A percentile compares a stretch with the other conserved stretches of the same genome.
Conservation (phyloP, 2,888 invertebrate species). For the Colostygia pectinataria region DNA sequence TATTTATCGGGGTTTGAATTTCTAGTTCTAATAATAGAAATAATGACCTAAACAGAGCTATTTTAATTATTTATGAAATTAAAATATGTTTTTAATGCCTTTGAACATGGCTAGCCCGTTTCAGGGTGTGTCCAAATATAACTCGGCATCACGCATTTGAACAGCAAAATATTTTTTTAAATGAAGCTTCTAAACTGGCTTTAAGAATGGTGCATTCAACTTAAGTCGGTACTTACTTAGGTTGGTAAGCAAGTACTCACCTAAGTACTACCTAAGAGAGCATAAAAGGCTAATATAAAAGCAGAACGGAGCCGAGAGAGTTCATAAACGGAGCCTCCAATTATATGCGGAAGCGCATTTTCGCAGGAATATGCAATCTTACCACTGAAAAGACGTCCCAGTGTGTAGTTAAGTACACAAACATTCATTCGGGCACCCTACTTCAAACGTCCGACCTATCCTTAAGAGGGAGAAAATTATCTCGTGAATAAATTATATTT, state of each 20-base stretch:
- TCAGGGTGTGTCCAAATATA: too few species aligned
- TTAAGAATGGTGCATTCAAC: not conserved
- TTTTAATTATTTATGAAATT: too few species aligned
- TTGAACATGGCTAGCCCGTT: too few species aligned
- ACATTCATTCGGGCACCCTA: constrained; percentile 70
- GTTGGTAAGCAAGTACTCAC: not conserved
- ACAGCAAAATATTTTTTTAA: too few species aligned
- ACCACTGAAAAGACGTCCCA: constrained; percentile 42
- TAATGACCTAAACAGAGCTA: too few species aligned
- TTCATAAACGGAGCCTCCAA: constrained; percentile 25
- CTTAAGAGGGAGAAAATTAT: constrained; percentile 80
- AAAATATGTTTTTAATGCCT: too few species aligned
- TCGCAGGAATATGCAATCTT: constrained; percentile 26
- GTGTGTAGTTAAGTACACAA: constrained; percentile 51
- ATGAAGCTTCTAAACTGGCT: too few species aligned
- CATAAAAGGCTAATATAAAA: constrained; percentile 15
- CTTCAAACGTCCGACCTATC: constrained; percentile 61
- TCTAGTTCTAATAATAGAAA: not conserved
- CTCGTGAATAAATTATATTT: constrained; percentile 83
- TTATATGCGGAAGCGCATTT: constrained; percentile 32
- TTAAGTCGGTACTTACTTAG: not conserved
- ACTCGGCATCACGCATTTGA: too few species aligned
- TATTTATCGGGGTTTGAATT: not conserved
- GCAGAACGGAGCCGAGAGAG: constrained; percentile 15
- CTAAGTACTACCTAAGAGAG: not conserved